Evolutionary conservation across 2,797 vertebrate species (phyloP).

Genomic region (Picus viridis): DNA sequence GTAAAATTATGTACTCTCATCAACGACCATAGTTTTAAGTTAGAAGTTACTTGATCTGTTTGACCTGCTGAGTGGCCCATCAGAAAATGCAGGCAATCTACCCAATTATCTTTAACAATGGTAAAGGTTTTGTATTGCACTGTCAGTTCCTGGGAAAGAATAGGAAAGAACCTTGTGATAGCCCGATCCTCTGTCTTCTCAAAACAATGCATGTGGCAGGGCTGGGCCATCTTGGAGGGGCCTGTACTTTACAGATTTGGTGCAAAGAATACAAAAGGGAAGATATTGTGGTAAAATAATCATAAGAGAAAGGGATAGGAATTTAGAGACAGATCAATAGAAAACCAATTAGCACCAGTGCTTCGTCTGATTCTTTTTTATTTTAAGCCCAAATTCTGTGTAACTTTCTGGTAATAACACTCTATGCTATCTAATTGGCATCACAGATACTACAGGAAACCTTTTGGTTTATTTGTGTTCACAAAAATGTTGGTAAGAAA

Average conservation of each 20-base stretch:
- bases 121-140: rapidly evolving
- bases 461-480: background rate
- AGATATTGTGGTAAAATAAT: background rate
- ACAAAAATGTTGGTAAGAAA: background rate
- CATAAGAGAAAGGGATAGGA: background rate
- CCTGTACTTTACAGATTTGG: background rate
- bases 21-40: background rate
- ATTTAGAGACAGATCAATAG: background rate
- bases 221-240: no score
- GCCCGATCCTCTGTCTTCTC: no score
- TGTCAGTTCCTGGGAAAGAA: background rate
- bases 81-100: background rate
- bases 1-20: background rate
- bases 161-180: background rate
- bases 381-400: background rate
- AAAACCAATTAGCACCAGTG: background rate
- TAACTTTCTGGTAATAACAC: background rate
- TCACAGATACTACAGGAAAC: background rate
- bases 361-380: background rate
- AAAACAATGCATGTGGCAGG: no score
- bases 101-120: background rate
- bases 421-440: background rate
- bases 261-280: background rate
- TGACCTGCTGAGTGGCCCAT: background rate
- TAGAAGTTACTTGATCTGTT: background rate